Evolutionary conservation across 2,888 invertebrate species (phyloP), one percentile per base, ranked within the genome.

Genomic region (Ornithoptera priamus): DNA sequence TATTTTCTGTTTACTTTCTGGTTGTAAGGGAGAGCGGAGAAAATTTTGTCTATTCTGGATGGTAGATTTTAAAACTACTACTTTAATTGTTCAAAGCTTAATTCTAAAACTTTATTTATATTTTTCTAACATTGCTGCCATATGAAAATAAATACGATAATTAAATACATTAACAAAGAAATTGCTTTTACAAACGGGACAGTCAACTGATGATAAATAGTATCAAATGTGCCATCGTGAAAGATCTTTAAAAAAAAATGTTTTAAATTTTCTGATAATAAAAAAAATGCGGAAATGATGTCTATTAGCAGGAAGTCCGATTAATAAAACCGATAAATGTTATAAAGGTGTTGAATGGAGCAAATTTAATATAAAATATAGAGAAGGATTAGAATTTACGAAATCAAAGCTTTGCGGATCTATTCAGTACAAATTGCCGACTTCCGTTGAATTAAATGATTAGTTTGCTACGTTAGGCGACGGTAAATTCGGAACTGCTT

Each of bases 381-480:
- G 18, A 65, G 18, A 65, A 42, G 65, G 22, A 58, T 58, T 46
- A 58, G 17, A 65, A 42, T 65, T 65, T 65, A 57, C 50, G 18
- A 17, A 50, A 50, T 50, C 50, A 50, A 57, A 57, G 20, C 57
- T n/a, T 65, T 60, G 24, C 59, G 24, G 39, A 65, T 65, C 59
- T 65, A 65, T 59, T 65, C 59, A 59, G 59, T 59, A 59, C 65
- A 65, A 65, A 65, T 65, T 59, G 65, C 24, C 65, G 42, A 65
- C 58, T 59, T 58, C 24, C 65, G 58, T 46, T 59, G 42, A 57
- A 59, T 65, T 65, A 58, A 65, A 59, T 59, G 65, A 59, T 65
- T 65, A 65, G 59, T 65, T 65, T 65, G 65, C 46, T 59, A 59
- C 46, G 58, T 46, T 50, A 17, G 50, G 59, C 24, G 22, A 46